Percentiles rank a stretch among this genome's conserved stretches.
These are phyloP conservation scores for Diprion similis DNA, from an alignment of 1,140 invertebrate genomes.

Conservation along the genomic window DNA sequence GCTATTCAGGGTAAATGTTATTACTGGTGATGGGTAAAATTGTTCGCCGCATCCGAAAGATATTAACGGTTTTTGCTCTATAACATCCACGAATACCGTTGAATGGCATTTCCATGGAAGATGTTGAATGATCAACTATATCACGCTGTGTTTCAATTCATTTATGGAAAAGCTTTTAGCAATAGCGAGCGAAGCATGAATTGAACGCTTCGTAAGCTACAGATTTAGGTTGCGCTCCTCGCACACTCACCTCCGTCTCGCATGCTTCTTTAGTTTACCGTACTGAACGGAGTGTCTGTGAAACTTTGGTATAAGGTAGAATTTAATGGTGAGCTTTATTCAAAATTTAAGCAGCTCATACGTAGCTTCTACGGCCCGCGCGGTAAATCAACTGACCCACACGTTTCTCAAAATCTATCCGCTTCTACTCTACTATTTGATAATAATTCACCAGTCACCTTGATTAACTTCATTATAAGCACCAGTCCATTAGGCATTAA, in stretches of 20 bases:
- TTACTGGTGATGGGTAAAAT: too few relatives aligned
- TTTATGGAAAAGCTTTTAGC: not conserved
- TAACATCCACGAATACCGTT: not conserved
- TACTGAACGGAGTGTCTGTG: not conserved
- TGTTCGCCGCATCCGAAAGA: too few relatives aligned
- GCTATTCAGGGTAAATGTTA: too few relatives aligned
- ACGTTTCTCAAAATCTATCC: not conserved
- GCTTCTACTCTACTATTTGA: not conserved
- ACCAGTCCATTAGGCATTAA: not conserved
- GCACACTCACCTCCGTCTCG: not conserved
- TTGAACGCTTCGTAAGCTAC: not conserved
- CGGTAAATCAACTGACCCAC: slow-evolving; percentile 32
- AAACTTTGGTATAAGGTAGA: slow-evolving; percentile 32
- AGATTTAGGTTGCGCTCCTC: not conserved
- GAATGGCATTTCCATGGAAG: too few relatives aligned
- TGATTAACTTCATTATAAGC: not conserved
- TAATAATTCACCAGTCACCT: not conserved
- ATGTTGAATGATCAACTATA: too few relatives aligned
- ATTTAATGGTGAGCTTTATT: slow-evolving; percentile 48
- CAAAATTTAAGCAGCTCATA: slow-evolving; percentile 47
- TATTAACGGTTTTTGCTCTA: too few relatives aligned
- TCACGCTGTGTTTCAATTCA: not conserved
- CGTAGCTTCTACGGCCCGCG: slow-evolving; percentile 26
- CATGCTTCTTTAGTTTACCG: not conserved
- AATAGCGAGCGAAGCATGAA: not conserved